Conservation (phyloP, 2,797 vertebrate species). For the Hapalemur alaotrensis region DNA sequence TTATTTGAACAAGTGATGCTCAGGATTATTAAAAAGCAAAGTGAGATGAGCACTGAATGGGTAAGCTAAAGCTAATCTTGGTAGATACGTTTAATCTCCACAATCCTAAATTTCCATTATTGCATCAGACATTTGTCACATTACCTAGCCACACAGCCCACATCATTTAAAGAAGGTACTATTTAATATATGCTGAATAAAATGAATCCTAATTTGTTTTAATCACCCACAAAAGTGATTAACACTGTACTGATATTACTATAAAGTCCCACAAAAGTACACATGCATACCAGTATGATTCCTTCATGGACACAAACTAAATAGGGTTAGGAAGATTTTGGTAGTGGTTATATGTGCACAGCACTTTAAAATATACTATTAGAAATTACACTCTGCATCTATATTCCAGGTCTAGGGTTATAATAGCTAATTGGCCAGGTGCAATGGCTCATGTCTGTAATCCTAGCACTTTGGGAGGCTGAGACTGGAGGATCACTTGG, state of each 20-base stretch:
- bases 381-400: background rate
- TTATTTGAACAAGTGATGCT: background rate
- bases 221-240: background rate
- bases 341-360: background rate
- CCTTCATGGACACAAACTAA: background rate
- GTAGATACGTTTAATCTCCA: background rate
- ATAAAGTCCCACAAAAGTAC: background rate
- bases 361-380: background rate
- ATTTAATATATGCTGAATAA: background rate
- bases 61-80: constrained; percentile 8
- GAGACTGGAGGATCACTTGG: too few species aligned
- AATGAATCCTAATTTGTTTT: background rate
- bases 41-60: background rate
- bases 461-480: too few species aligned
- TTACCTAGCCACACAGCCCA: background rate
- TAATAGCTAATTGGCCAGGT: background rate
- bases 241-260: background rate
- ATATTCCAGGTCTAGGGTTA: background rate
- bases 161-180: background rate
- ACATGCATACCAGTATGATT: background rate
- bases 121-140: background rate
- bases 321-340: background rate
- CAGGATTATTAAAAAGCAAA: constrained; percentile 23
- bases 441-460: too few species aligned
- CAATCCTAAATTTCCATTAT: background rate